A percentile compares a stretch with the other conserved stretches of the same genome.
These are phyloP conservation scores for Megaustenia siamemsis DNA, from an alignment of 2,888 invertebrate species.

Conservation along the genomic window DNA sequence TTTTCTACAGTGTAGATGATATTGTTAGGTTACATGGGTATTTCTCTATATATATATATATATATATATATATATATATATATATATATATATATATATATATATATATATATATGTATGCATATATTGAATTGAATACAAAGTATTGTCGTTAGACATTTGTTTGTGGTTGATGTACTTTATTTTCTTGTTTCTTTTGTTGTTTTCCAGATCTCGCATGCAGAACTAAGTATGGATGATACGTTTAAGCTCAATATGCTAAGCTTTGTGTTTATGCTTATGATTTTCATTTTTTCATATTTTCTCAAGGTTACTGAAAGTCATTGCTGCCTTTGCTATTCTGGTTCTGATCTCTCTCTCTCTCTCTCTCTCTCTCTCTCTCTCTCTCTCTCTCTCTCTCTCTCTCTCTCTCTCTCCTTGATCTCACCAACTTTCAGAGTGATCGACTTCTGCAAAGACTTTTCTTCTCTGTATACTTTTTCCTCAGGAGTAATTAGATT, in stretches of 20 bases:
- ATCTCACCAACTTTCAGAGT: background rate
- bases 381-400: slow-evolving; percentile 45
- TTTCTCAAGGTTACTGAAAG: no score
- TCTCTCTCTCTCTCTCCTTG: slow-evolving; percentile 43
- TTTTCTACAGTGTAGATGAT: background rate
- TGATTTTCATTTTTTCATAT: no score
- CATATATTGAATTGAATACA: background rate
- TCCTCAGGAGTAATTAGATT: background rate
- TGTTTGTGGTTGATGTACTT: no score
- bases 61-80: slow-evolving; percentile 38
- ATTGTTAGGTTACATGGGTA: background rate
- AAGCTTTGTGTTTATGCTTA: background rate
- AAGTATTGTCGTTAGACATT: background rate
- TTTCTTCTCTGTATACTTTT: no score
- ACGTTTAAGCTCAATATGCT: background rate
- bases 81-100: slow-evolving; percentile 43
- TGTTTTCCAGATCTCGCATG: no score
- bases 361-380: slow-evolving; percentile 41
- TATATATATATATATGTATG: slow-evolving; percentile 15
- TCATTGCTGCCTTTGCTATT: background rate
- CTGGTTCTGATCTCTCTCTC: background rate
- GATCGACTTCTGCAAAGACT: no score
- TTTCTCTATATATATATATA: no score
- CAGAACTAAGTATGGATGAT: no score
- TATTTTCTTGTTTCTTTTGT: no score